These are phyloP conservation scores for Crioceris asparagi DNA, from an alignment of 2,888 invertebrate species.

Conservation along the genomic window DNA sequence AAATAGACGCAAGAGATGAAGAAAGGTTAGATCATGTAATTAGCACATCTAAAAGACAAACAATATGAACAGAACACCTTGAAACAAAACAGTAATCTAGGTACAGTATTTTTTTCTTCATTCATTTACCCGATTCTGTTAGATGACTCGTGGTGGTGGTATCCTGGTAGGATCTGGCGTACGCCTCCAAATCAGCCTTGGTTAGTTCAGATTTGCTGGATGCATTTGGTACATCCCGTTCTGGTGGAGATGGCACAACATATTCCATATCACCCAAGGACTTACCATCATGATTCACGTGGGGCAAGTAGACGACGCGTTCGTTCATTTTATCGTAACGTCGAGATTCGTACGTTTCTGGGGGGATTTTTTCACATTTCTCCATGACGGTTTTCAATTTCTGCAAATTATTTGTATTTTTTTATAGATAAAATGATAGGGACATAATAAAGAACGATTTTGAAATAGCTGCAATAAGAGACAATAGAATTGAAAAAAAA, in stretches of 20 bases:
- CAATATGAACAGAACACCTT: neutral
- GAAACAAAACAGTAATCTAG: neutral
- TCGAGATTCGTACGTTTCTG: constrained; percentile 46
- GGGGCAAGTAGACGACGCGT: constrained; percentile 40
- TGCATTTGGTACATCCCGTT: constrained; percentile 48
- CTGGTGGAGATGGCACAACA: constrained; percentile 59
- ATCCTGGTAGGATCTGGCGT: constrained; percentile 48
- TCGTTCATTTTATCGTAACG: constrained; percentile 33
- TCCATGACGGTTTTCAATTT: constrained; percentile 62
- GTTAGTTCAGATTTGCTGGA: constrained; percentile 40
- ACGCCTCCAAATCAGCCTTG: constrained; percentile 60
- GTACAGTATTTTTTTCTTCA: neutral
- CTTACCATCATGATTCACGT: constrained; percentile 54
- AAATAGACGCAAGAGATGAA: neutral
- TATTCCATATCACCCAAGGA: constrained; percentile 52
- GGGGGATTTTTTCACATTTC: constrained; percentile 51
- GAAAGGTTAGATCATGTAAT: neutral
- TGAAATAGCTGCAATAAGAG: too few species aligned
- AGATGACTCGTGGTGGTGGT: constrained; percentile 18
- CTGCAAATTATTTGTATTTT: too few species aligned
- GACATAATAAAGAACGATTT: too few species aligned
- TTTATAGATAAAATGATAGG: too few species aligned
- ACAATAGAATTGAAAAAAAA: too few species aligned
- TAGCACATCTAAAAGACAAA: neutral
- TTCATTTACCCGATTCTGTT: constrained; percentile 16